Base-by-base conservation (phyloP, 2,797 vertebrate species). In the Typhlichthys subterraneus region DNA sequence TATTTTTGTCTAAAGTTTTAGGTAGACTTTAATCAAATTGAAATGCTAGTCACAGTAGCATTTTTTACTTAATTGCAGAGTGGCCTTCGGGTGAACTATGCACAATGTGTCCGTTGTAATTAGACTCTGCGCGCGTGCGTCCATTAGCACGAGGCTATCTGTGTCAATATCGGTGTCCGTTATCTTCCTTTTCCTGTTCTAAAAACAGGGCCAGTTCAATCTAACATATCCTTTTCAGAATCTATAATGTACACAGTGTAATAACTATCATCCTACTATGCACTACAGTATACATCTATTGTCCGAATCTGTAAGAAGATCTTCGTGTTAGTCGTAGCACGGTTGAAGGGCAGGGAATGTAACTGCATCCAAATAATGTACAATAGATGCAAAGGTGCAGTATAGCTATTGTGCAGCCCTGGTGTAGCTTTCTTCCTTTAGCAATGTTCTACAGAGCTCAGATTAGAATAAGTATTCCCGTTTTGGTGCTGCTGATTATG, bases 401-500 rank as follows among this genome's bases (percentile, higher is more conserved):
- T 57, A 58, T 42, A 57, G 63, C 80, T 76, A 69, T 45, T 11
- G 50, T 69, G 61, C 58, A 54, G 63, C 61, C 38, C 61, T 75
- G 79, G 70, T 76, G 49, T 65, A 60, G 5, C 38, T 42, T 8
- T 42, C 9, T 42, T 42, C 77, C 69, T 48, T 12, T 23, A 23
- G 2, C 45, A 59, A 75, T 69, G 61, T 70, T 76, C 63, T 53
- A 66, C 12, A 4, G 80, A 81, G 83, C 70, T 75, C 69, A 64
- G 70, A 85, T 85, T 74, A 86, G 76, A 73, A 66, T 86, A 73
- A 52, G 46, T 8, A 9, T 9, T 42, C 8, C 51, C 38, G n/a
- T n/a, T 49, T 68, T 53, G 59, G 68, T 48, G 51, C 66, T 57
- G 13, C 70, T 66, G 72, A 73, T 76, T 77, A 13, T 60, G 65